Conservation (phyloP, 2,797 vertebrate genomes). For the Cryptoblepharus egeriae region DNA sequence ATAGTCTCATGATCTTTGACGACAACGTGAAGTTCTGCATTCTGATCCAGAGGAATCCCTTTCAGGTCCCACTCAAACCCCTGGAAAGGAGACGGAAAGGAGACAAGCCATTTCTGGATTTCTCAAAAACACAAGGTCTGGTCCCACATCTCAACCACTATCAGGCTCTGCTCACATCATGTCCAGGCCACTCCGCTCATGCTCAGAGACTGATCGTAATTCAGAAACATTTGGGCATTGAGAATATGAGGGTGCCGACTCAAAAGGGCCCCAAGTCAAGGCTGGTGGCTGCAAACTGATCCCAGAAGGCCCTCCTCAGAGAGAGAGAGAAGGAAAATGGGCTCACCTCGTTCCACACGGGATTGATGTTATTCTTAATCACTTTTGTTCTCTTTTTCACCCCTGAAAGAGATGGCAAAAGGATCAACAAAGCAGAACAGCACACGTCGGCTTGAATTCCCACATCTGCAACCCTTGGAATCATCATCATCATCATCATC, state of each 20-base stretch:
- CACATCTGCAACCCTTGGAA: too few species aligned
- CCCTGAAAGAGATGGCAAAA: conserved; percentile 69
- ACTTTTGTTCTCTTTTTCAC: conserved; percentile 96
- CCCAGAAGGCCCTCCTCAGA: neutral
- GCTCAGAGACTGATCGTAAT: too few species aligned
- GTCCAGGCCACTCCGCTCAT: too few species aligned
- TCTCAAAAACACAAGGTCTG: neutral
- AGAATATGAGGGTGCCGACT: too few species aligned
- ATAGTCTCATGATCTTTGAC: conserved; percentile 97
- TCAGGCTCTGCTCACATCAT: too few species aligned
- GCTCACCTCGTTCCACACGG: conserved; percentile 94
- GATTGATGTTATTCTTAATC: conserved; percentile 94
- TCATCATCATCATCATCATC: too few species aligned
- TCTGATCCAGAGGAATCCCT: conserved; percentile 88
- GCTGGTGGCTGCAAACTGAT: too few species aligned
- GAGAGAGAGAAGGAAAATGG: fast-evolving
- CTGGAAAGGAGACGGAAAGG: conserved; percentile 65
- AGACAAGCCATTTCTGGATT: fast-evolving
- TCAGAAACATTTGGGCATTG: too few species aligned
- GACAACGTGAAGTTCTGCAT: conserved; percentile 88
- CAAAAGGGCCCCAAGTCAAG: too few species aligned
- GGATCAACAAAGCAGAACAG: neutral
- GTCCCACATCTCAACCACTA: too few species aligned
- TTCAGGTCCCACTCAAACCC: conserved; percentile 98
- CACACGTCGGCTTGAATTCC: fast-evolving